Conservation (phyloP, 2,888 invertebrate species). For the Plebejus argus region DNA sequence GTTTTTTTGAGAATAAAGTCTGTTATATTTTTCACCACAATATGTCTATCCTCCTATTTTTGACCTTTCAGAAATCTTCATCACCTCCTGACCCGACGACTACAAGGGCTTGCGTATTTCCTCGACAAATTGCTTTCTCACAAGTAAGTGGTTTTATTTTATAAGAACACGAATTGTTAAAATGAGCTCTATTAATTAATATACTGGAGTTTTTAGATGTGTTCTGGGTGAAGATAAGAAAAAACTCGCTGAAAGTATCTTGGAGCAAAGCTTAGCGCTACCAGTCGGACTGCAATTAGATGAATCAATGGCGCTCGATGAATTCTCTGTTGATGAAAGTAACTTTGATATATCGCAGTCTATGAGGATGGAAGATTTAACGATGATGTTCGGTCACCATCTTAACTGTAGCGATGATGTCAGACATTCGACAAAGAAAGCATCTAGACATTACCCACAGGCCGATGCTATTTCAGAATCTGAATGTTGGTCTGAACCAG, state of each 20-base stretch:
- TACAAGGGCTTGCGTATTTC: conserved; percentile 85
- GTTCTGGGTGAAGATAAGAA: conserved; percentile 76
- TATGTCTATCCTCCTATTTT: background rate
- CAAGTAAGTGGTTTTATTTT: conserved; percentile 66
- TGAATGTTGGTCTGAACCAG: conserved; percentile 94
- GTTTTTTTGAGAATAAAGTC: background rate
- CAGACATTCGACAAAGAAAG: conserved; percentile 51
- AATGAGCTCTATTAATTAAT: background rate
- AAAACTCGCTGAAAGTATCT: conserved; percentile 71
- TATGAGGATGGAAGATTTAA: conserved; percentile 70
- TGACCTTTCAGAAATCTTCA: conserved; percentile 68
- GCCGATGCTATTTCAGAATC: conserved; percentile 83
- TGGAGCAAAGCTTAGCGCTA: conserved; percentile 74
- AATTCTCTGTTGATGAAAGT: conserved; percentile 72
- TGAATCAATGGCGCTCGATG: conserved; percentile 72
- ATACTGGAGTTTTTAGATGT: conserved; percentile 54
- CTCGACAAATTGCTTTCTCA: conserved; percentile 83
- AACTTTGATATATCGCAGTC: conserved; percentile 70
- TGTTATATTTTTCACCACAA: background rate
- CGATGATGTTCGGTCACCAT: conserved; percentile 75
- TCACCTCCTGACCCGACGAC: conserved; percentile 78
- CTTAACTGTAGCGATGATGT: conserved; percentile 58
- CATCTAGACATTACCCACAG: conserved; percentile 56
- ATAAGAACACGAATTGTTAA: background rate
- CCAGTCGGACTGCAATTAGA: conserved; percentile 74